A percentile compares a stretch with the other conserved stretches of the same genome.
Conservation (phyloP, 2,888 invertebrate genomes). For the Chydorus sphaericus region DNA sequence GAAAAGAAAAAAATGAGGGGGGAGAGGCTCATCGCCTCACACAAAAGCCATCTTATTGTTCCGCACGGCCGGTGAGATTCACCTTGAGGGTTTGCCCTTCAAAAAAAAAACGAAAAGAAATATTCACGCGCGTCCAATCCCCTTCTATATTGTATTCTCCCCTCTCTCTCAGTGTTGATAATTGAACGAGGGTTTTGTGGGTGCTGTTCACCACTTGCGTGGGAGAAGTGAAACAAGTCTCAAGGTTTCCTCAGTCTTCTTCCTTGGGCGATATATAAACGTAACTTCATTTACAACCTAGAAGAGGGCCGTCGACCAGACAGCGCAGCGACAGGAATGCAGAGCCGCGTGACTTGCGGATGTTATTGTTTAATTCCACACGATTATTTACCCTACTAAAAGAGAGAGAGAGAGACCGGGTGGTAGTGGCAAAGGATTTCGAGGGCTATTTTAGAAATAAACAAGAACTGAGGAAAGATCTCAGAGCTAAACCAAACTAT, state of each 20-base stretch:
- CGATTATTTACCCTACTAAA: background rate
- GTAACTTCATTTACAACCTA: no score
- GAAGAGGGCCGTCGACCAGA: no score
- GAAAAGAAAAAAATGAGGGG: background rate
- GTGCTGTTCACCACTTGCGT: no score
- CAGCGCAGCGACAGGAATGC: no score
- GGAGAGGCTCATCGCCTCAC: background rate
- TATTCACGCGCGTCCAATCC: no score
- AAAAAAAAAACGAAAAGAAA: no score
- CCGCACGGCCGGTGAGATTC: slow-evolving; percentile 2
- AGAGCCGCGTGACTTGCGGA: slow-evolving; percentile 5
- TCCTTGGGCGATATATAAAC: no score
- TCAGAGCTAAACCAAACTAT: background rate
- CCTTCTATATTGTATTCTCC: no score
- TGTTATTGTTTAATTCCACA: slow-evolving; percentile 5
- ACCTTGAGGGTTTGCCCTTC: slow-evolving; percentile 2
- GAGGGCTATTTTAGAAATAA: slow-evolving; percentile 7
- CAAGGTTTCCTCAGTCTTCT: no score
- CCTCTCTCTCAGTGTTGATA: no score
- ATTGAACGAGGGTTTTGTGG: no score
- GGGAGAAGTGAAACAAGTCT: no score
- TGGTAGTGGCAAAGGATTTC: background rate
- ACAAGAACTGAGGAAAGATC: background rate
- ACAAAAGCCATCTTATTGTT: background rate
- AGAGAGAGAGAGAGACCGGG: background rate